Evolutionary conservation across 2,113 vertebrate genomes (phyloP).

Genomic region (Notiomystis cincta): DNA sequence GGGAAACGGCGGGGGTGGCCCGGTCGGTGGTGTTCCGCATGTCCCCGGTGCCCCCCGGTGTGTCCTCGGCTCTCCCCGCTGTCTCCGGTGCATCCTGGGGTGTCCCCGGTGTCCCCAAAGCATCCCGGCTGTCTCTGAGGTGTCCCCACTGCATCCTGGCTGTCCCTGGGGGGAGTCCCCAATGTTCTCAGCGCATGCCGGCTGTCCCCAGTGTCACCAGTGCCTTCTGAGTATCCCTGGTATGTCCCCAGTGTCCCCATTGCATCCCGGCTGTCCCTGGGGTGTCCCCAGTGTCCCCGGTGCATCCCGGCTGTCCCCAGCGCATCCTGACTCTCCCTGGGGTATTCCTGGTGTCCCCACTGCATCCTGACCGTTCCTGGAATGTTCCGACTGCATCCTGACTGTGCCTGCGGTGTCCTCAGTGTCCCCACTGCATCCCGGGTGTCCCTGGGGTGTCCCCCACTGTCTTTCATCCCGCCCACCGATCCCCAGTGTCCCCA

Average conservation of each 20-base stretch:
- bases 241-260: neutral
- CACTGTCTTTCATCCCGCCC: neutral
- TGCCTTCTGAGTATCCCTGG: neutral
- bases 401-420: neutral
- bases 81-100: neutral
- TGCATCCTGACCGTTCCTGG: neutral
- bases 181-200: neutral
- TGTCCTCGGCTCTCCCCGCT: neutral
- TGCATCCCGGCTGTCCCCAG: neutral
- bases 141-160: neutral
- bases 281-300: neutral
- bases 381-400: neutral
- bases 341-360: neutral
- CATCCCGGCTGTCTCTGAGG: neutral
- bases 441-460: neutral
- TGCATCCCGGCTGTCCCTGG: neutral
- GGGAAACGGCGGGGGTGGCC: neutral
- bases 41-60: neutral
- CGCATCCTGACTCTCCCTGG: neutral
- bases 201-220: neutral
- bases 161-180: accelerated
- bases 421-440: neutral
- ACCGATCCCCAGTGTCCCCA: neutral
- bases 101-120: neutral
- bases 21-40: neutral